Base-by-base conservation (phyloP, 2,113 vertebrate species). In the Antigone vipio region DNA sequence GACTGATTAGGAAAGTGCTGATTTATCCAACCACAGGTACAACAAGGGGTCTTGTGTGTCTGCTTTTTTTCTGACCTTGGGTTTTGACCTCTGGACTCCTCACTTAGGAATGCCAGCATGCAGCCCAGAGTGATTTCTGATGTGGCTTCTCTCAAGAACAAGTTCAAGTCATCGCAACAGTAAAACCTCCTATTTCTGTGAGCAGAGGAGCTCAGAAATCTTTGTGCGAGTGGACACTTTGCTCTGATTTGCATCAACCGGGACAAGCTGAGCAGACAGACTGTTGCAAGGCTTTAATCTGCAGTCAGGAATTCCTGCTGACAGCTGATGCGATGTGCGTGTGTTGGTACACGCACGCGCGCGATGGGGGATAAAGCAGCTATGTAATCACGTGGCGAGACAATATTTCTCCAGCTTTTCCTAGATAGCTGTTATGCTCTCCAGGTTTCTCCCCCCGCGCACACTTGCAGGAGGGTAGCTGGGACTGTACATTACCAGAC, bases 401-500 rank as follows among this genome's bases (percentile, higher is more conserved):
- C 68, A 7, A 1, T n/a, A 53, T 84, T 95, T 42, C 92, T 35
- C 81, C 6, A 5, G 94, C 55, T 94, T 95, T 95, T 89, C 81
- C 88, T 90, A 42, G 81, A 94, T n/a, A 96, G 92, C 30, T 16
- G 27, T 60, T 64, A 2, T 2, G 53, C 81, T 94, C 63, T 92
- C 73, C 71, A 85, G 87, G 56, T 49, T 83, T 94, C 72, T 74
- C 32, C 75, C 63, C 42, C 29, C 3, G 2, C 7, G 2, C 58
- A 53, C 53, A 0, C 38, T 74, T 84, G 40, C 50, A 40, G 80
- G 64, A 92, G 78, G 56, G 78, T 85, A 89, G 89, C 58, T 55
- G 93, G 79, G 92, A 44, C 63, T n/a, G 38, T 29, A 18, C 95
- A 96, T 97, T 92, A 89, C 96, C 88, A 97, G 97, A 97, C 97